A percentile compares a stretch with the other conserved stretches of the same genome.
Evolutionary conservation across 1,140 invertebrate genomes (phyloP).

Genomic region (Caligus rogercresseyi): DNA sequence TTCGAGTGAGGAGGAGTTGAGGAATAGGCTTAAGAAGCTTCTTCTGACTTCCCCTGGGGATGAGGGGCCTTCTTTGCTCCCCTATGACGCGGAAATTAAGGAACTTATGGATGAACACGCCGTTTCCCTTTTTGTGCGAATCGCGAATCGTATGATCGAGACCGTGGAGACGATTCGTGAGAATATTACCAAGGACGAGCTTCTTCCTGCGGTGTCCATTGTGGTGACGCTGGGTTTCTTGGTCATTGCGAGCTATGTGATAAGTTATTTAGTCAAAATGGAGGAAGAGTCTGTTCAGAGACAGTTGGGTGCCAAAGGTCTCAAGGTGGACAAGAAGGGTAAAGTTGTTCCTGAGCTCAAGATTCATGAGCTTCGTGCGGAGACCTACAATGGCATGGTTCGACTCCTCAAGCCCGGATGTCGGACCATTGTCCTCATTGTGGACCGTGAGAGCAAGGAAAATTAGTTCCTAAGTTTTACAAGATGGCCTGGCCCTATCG

Average conservation of each 20-base stretch:
- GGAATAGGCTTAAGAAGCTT: not conserved
- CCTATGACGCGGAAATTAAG: constrained; percentile 28
- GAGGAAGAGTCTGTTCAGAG: constrained; percentile 20
- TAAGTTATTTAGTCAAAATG: constrained; percentile 55
- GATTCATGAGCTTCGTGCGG: constrained; percentile 76
- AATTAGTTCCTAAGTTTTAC: constrained; percentile 74
- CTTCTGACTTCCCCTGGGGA: not conserved
- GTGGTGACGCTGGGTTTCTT: constrained; percentile 61
- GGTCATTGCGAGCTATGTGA: constrained; percentile 58
- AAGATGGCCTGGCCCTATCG: constrained; percentile 83
- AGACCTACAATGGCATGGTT: constrained; percentile 87
- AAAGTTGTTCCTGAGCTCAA: constrained; percentile 41
- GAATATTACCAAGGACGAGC: constrained; percentile 38
- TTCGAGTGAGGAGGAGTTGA: constrained; percentile 29
- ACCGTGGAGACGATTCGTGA: constrained; percentile 7
- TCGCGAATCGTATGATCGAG: constrained; percentile 16
- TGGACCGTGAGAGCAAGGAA: constrained; percentile 67
- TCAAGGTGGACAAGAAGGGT: constrained; percentile 23
- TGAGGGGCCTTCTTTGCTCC: not conserved
- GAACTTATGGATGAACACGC: constrained; percentile 55
- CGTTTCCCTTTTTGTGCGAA: constrained; percentile 39
- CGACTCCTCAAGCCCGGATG: constrained; percentile 83
- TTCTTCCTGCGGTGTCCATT: constrained; percentile 60
- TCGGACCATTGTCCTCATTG: constrained; percentile 70
- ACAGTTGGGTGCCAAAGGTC: constrained; percentile 19